These are phyloP conservation scores for Reinhardtius hippoglossoides DNA, from an alignment of 2,113 vertebrate species.

Conservation along the genomic window DNA sequence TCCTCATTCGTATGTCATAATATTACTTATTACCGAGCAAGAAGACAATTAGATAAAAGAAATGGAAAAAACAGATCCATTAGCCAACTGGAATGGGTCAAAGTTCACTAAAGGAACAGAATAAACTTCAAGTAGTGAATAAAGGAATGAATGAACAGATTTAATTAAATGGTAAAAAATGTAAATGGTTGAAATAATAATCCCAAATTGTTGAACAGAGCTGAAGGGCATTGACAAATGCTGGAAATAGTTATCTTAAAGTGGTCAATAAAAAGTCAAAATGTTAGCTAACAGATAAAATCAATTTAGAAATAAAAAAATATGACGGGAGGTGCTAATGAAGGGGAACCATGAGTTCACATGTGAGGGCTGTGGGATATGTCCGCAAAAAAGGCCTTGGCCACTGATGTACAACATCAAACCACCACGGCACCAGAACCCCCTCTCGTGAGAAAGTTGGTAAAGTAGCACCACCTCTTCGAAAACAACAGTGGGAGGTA, in stretches of 20 bases:
- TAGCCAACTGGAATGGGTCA: neutral
- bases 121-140: neutral
- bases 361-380: neutral
- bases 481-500: conserved; percentile 57
- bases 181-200: neutral
- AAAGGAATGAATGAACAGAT: neutral
- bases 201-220: neutral
- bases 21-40: neutral
- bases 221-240: neutral
- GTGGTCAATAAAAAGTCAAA: neutral
- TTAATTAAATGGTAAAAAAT: too few species aligned
- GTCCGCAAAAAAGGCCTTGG: neutral
- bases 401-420: conserved; percentile 4
- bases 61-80: neutral
- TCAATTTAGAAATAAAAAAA: neutral
- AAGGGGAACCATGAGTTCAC: neutral
- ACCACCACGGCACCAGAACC: neutral
- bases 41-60: neutral
- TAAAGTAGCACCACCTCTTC: conserved; percentile 22
- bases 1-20: neutral
- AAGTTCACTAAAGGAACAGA: neutral
- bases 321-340: neutral
- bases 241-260: neutral
- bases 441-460: neutral
- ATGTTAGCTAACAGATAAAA: neutral